Evolutionary conservation across 1,140 invertebrate species (phyloP).

Genomic region (Dolichoris vasculosae): DNA sequence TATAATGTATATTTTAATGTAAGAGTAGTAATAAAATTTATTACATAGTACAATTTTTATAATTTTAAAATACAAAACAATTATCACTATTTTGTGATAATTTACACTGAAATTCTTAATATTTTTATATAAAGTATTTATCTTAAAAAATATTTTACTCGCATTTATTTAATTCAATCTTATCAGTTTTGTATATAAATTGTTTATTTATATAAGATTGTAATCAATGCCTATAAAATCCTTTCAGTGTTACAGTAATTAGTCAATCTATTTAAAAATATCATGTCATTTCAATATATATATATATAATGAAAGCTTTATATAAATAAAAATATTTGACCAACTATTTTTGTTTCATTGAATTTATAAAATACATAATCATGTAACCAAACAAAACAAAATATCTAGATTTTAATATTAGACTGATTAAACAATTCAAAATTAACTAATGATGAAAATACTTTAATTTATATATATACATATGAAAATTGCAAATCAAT

Average conservation of each 20-base stretch:
- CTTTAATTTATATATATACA: background rate
- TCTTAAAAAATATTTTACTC: no score
- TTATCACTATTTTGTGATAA: conserved; percentile 10
- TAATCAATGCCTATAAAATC: no score
- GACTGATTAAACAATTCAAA: background rate
- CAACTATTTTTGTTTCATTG: no score
- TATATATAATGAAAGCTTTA: no score
- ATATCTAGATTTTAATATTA: background rate
- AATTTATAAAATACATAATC: no score
- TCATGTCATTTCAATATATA: background rate
- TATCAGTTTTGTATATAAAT: no score
- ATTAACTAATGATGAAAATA: background rate
- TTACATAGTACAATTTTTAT: conserved; percentile 7
- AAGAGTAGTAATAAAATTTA: conserved; percentile 7
- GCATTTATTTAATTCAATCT: no score
- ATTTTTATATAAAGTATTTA: no score
- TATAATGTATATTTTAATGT: background rate
- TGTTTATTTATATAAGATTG: no score
- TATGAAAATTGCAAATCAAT: background rate
- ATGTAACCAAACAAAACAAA: background rate
- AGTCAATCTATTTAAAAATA: background rate
- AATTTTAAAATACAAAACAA: conserved; percentile 5
- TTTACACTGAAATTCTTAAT: background rate
- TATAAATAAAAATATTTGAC: no score
- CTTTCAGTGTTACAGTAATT: no score